These are phyloP conservation scores for Sphinx pinastri DNA, from an alignment of 2,888 invertebrate genomes.

Conservation along the genomic window DNA sequence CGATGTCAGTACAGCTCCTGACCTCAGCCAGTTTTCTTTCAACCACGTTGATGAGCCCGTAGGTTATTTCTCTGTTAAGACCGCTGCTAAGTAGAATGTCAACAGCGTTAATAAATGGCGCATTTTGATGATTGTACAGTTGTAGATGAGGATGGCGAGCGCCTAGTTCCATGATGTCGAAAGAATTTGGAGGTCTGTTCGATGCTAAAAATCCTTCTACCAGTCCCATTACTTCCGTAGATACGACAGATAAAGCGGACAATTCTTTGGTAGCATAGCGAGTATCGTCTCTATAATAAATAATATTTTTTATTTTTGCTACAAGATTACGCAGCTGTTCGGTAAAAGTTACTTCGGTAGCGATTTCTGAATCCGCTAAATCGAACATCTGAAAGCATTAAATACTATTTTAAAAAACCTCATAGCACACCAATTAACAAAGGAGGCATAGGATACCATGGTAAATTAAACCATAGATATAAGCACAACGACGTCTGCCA, in stretches of 20 bases:
- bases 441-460: neutral
- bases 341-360: conserved; percentile 87
- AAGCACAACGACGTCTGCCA: neutral
- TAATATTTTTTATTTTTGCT: conserved; percentile 78
- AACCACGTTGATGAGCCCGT: conserved; percentile 78
- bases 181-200: conserved; percentile 76
- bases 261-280: conserved; percentile 80
- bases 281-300: conserved; percentile 73
- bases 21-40: conserved; percentile 80
- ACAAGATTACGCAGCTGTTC: conserved; percentile 84
- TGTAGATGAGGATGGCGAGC: conserved; percentile 76
- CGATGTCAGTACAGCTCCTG: conserved; percentile 67
- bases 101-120: conserved; percentile 78
- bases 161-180: conserved; percentile 75
- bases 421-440: neutral
- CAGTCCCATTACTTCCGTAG: conserved; percentile 85
- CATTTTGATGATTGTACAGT: conserved; percentile 77
- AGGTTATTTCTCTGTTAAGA: conserved; percentile 78
- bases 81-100: conserved; percentile 78
- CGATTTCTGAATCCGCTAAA: conserved; percentile 85
- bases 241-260: conserved; percentile 83
- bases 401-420: neutral
- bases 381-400: conserved; percentile 86
- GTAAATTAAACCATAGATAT: too few relatives aligned
- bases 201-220: conserved; percentile 84